Base-by-base conservation (phyloP, 2,797 vertebrate species). In the Oophaga sylvatica region DNA sequence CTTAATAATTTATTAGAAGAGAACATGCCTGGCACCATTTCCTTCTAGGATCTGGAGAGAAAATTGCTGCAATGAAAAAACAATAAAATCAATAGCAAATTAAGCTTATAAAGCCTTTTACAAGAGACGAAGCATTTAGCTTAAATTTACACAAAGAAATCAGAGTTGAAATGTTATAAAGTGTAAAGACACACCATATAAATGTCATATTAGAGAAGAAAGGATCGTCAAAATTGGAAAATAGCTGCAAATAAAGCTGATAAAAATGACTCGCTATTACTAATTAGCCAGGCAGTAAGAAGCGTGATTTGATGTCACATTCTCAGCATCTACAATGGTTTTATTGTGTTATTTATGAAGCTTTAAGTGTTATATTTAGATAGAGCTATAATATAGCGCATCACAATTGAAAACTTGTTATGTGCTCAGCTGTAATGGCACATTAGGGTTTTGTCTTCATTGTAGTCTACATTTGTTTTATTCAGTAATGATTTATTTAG, bases 61-160 rank as follows among this genome's bases (percentile, higher is more conserved):
- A 48, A 71, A 86, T 81, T 80, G 22, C 53, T 29, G 9, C 73
- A 5, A 87, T 70, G 48, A 62, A 45, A 86, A 75, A 11, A 53
- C n/a, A 75, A 75, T 87, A 73, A 62, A 70, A 86, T 70, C 77
- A 81, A 87, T 60, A 73, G 53, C 29, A 81, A 73, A 81, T 81
- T 59, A 63, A 62, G 65, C 67, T 73, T 80, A 71, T 71, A 86
- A 86, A 60, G 53, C 6, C 45, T 45, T 71, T 59, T 56, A 87
- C 63, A 65, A 81, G 68, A 48, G 70, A 71, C 29, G 17, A 48
- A 87, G 29, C 67, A 78, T 68, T 83, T 78, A 67, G 17, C 19
- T 5, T 65, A 65, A 13, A 63, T 87, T 45, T 81, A 76, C 10
- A 65, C 35, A 76, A 20, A 16, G 45, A 53, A 29, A 85, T 26